Evolutionary conservation across 1,140 invertebrate genomes (phyloP).

Genomic region (Brachionus koreanus): DNA sequence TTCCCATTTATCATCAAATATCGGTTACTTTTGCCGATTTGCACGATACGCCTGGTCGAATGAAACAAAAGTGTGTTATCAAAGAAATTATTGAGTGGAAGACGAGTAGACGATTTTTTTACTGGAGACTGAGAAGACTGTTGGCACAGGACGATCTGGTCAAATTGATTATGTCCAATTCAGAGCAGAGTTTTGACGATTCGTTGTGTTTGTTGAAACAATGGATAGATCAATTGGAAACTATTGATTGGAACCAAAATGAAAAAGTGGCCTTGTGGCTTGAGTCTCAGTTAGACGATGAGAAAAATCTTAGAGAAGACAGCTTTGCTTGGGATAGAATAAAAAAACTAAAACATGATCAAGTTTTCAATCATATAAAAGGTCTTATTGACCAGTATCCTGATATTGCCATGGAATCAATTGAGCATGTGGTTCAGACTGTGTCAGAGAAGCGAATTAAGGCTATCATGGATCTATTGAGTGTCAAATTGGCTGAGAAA

Average conservation of each 20-base stretch:
- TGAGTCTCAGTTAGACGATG: neutral
- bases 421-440: neutral
- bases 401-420: conserved; percentile 42
- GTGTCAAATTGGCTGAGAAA: neutral
- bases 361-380: conserved; percentile 37
- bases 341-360: neutral
- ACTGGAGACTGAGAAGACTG: conserved; percentile 78
- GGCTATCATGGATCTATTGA: neutral
- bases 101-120: conserved; percentile 71
- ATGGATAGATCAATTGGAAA: conserved; percentile 40
- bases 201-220: conserved; percentile 74
- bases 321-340: conserved; percentile 11
- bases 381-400: conserved; percentile 29
- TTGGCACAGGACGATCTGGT: neutral
- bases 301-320: conserved; percentile 8
- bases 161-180: conserved; percentile 33
- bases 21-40: conserved; percentile 93
- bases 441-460: neutral
- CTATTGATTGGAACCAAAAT: conserved; percentile 38
- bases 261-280: conserved; percentile 19
- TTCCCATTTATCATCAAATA: conserved; percentile 81
- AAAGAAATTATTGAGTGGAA: conserved; percentile 84
- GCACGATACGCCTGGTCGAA: conserved; percentile 92
- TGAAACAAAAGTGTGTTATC: conserved; percentile 90
- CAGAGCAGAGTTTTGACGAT: conserved; percentile 62